phyloP scores from a whole-genome alignment of 1,140 invertebrate species.

The Halesus radiatus region DNA sequence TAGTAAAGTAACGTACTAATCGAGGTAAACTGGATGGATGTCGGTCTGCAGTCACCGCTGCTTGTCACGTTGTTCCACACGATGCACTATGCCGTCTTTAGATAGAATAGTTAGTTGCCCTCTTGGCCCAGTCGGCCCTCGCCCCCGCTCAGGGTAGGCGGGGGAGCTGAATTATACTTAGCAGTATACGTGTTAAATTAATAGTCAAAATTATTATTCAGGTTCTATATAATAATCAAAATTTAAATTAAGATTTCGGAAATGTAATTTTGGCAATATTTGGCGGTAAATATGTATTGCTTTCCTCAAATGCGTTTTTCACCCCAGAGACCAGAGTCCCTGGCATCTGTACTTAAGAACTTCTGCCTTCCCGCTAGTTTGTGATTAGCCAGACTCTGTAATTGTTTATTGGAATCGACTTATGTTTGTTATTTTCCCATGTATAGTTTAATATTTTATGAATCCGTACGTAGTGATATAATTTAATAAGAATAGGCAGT shows the following conservation, averaged over 20 bases:
- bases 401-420: constrained; percentile 30
- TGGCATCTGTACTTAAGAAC: constrained; percentile 53
- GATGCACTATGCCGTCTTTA: constrained; percentile 56
- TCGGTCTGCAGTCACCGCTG: constrained; percentile 42
- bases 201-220: constrained; percentile 58
- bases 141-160: constrained; percentile 11
- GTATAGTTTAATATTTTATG: constrained; percentile 53
- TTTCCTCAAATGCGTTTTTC: constrained; percentile 26
- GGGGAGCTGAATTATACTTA: constrained; percentile 54
- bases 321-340: background rate
- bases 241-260: constrained; percentile 56
- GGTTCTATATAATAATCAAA: constrained; percentile 56
- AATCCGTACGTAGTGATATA: constrained; percentile 51
- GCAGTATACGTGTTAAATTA: constrained; percentile 58
- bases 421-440: constrained; percentile 48
- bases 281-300: constrained; percentile 45
- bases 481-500: constrained; percentile 55
- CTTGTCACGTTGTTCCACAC: constrained; percentile 37
- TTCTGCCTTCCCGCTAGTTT: constrained; percentile 50
- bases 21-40: background rate
- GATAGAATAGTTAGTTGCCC: constrained; percentile 55
- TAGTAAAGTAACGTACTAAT: constrained; percentile 17
- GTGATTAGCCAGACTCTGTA: constrained; percentile 45
- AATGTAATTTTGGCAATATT: constrained; percentile 55
- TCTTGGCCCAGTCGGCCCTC: constrained; percentile 27